Base-by-base conservation (phyloP, 1,140 invertebrate species). In the Dendrolimus punctatus region DNA sequence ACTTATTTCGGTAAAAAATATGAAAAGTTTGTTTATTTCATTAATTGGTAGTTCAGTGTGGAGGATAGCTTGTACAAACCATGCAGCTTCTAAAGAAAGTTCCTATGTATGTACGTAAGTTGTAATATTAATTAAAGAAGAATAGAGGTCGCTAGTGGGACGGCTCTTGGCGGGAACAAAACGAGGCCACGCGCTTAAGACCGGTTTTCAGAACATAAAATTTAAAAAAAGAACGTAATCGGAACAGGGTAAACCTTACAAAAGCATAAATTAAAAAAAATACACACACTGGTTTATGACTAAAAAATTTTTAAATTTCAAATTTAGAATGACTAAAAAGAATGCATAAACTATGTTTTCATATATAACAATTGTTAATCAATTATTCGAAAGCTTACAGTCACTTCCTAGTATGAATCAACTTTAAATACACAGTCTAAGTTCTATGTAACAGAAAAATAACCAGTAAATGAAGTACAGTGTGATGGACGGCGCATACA, bases 61-160 rank as follows among this genome's bases (percentile, higher is more conserved):
- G 74, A 77, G 76, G 73, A 80, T 86, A 84, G 83, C 83, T 86
- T 86, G 80, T 86, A 86, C 74, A 86, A 86, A 86, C 80, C 75
- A 86, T 83, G 83, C 83, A 86, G 83, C 83, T 86, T 86, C 80
- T 84, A 83, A 86, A 79, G 68, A 86, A 86, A 86, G 83, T 86
- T 86, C 83, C 83, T 86, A 86, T 86, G 80, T 86, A 86, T 82
- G 80, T 84, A 84, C 79, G 80, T 86, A 86, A 86, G 82, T 76
- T 73, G 76, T 86, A 86, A 83, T 76, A 83, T 76, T 76, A 80
- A 73, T 64, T 62, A 67, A 74, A 85, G 53, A 44, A 62, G 72
- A 80, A 68, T 82, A 85, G 82, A 82, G 79, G 82, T 66, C 72
- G 73, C 55, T 55, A 46, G 54, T 48, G 67, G 54, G 63, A 60